Conservation (phyloP, 2,797 vertebrate genomes). For the Merluccius polli region DNA sequence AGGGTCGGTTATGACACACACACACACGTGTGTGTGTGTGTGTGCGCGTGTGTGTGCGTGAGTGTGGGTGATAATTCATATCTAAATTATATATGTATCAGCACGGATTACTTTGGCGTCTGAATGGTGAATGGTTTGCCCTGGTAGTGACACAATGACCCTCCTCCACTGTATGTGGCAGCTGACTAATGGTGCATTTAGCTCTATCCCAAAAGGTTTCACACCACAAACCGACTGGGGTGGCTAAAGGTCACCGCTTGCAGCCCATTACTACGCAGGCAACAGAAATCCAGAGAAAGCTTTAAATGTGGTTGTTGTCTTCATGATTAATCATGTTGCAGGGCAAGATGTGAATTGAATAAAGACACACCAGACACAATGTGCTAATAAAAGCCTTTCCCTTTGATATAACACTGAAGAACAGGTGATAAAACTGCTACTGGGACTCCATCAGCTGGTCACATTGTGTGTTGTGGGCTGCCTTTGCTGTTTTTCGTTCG, state of each 20-base stretch:
- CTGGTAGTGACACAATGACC: not conserved
- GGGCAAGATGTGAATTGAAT: slow-evolving; percentile 8
- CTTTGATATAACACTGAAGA: not conserved
- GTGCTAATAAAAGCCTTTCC: not conserved
- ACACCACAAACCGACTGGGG: slow-evolving; percentile 34
- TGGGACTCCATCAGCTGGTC: not conserved
- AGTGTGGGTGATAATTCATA: too few relatives aligned
- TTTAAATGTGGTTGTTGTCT: not conserved
- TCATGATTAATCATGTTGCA: not conserved
- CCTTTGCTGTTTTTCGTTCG: not conserved
- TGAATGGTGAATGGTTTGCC: not conserved
- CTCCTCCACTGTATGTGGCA: not conserved
- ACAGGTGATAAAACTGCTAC: not conserved
- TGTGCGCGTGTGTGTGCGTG: too few relatives aligned
- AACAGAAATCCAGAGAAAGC: not conserved
- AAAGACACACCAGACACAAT: not conserved
- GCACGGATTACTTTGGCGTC: too few relatives aligned
- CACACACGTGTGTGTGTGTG: too few relatives aligned
- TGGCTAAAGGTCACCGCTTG: slow-evolving; percentile 38
- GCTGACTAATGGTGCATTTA: slow-evolving; percentile 54
- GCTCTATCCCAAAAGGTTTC: slow-evolving; percentile 38
- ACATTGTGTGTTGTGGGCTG: not conserved
- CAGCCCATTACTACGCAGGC: not conserved
- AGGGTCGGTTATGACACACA: too few relatives aligned
- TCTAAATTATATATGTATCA: too few relatives aligned